Evolutionary conservation across 2,797 vertebrate genomes (phyloP), one percentile per base, ranked within the genome.

Genomic region (Spea hammondii): DNA sequence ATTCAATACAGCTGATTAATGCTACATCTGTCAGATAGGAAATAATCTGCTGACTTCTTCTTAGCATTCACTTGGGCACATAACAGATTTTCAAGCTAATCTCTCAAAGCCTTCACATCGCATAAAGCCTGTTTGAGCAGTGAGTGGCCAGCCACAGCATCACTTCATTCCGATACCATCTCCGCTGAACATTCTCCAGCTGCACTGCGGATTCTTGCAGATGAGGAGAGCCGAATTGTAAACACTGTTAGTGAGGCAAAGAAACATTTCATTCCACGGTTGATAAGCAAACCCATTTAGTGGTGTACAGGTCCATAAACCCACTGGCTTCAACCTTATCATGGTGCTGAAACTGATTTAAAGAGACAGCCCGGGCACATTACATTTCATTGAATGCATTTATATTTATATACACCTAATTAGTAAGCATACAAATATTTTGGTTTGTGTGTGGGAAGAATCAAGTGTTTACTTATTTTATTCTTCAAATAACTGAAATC

Each of bases 61-160:
- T 72, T n/a, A 47, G 75, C 55, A 46, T 0, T 47, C 5, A 48
- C n/a, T 47, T 57, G 83, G 13, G 17, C 46, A 71, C 2, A 60
- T 32, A 74, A 70, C 55, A 69, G 65, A 78, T 74, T 73, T 65
- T 44, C 65, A 45, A 75, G 59, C 68, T 45, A 83, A 59, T 6
- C 44, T 74, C 49, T 6, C 46, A 84, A 79, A 83, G 51, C 8
- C 10, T 83, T 83, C 79, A 77, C 72, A 54, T 82, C 6, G 47
- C 2, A 64, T 74, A 78, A 82, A 82, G 69, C 10, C 53, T 8
- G 11, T 55, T 17, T 57, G 8, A 83, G 13, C 0, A 0, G 3
- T 44, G 65, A 82, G 55, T 76, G 55, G 62, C 13, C 60, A 68
- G 57, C 0, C 45, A 53, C 4, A 3, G 4, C 60, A 65, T 66